Evolutionary conservation across 2,888 invertebrate genomes (phyloP).

Genomic region (Taphrorychus bicolor): DNA sequence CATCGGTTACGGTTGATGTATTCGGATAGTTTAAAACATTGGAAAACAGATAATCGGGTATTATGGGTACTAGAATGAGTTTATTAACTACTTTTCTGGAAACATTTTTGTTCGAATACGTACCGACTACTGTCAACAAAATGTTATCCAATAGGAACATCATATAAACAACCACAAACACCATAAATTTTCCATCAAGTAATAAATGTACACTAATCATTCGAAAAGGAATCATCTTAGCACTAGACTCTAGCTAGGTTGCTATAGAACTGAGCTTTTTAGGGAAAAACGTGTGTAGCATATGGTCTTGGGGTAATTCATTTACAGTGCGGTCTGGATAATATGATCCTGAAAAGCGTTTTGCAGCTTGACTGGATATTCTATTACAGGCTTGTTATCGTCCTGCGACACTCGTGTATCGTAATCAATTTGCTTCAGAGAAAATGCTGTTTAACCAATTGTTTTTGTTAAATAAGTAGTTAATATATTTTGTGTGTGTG

Average conservation of each 20-base stretch:
- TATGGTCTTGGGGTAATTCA: slow-evolving; percentile 43
- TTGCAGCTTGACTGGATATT: slow-evolving; percentile 46
- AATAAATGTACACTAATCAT: background rate
- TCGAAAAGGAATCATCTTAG: background rate
- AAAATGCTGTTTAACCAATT: too few relatives aligned
- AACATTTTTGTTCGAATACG: slow-evolving; percentile 53
- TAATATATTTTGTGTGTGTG: too few relatives aligned
- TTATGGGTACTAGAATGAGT: slow-evolving; percentile 72
- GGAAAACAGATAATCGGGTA: slow-evolving; percentile 76
- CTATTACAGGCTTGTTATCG: slow-evolving; percentile 47
- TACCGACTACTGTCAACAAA: slow-evolving; percentile 87
- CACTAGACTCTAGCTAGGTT: background rate
- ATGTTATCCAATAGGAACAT: slow-evolving; percentile 86
- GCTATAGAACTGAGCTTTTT: background rate
- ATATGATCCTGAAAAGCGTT: slow-evolving; percentile 43
- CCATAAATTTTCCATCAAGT: slow-evolving; percentile 49
- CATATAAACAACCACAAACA: slow-evolving; percentile 71
- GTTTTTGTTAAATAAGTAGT: too few relatives aligned
- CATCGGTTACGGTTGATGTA: slow-evolving; percentile 21
- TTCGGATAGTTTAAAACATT: slow-evolving; percentile 58
- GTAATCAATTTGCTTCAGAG: slow-evolving; percentile 5
- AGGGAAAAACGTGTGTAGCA: slow-evolving; percentile 38
- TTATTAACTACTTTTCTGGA: background rate
- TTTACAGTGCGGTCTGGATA: slow-evolving; percentile 40
- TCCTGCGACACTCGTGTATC: slow-evolving; percentile 33